These are phyloP conservation scores for Clarias platycephalus DNA, from an alignment of 2,797 vertebrate genomes.

Conservation along the genomic window DNA sequence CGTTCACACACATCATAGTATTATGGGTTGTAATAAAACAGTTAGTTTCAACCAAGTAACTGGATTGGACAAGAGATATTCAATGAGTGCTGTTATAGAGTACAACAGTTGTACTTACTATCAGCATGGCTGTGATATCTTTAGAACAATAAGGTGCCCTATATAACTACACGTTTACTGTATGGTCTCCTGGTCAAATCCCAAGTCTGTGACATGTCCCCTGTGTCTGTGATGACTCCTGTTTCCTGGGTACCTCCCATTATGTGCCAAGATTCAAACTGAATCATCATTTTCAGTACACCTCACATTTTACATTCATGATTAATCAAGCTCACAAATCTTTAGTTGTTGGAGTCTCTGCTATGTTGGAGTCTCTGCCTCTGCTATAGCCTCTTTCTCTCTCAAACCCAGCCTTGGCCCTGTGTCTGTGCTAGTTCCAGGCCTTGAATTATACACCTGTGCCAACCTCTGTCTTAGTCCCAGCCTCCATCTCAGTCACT, in stretches of 20 bases:
- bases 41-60: too few species aligned
- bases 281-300: not conserved
- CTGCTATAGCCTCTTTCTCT: not conserved
- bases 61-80: too few species aligned
- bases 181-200: not conserved
- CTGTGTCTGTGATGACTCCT: not conserved
- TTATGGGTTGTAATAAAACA: not conserved
- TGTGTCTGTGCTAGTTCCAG: not conserved
- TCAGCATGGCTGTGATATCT: too few species aligned
- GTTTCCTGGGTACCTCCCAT: not conserved
- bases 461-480: not conserved
- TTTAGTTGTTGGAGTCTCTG: too few species aligned
- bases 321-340: not conserved
- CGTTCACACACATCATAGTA: not conserved
- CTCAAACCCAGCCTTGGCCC: not conserved
- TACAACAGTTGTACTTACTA: too few species aligned
- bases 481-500: not conserved
- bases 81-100: too few species aligned
- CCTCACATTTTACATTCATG: not conserved
- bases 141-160: too few species aligned
- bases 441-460: not conserved
- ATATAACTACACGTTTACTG: not conserved
- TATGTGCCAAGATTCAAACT: not conserved
- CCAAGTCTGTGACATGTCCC: not conserved
- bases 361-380: too few species aligned